phyloP scores from a whole-genome alignment of 1,140 invertebrate species.

The Drosophila insularis region DNA sequence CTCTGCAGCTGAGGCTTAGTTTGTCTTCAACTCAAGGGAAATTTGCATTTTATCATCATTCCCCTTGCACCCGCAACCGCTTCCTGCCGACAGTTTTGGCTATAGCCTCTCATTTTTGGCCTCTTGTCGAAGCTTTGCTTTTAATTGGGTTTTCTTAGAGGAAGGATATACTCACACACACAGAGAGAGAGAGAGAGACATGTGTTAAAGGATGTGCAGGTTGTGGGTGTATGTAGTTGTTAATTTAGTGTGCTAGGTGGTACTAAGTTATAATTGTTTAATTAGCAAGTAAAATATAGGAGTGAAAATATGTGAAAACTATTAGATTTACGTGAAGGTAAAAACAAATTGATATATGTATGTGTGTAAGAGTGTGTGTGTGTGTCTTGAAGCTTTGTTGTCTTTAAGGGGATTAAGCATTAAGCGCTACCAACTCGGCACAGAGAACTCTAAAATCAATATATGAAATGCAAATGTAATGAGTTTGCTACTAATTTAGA shows the following conservation, averaged over 20 bases:
- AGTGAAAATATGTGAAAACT: conserved; percentile 71
- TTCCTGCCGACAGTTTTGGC: conserved; percentile 20
- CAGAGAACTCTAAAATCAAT: neutral
- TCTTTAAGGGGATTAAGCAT: neutral
- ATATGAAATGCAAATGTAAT: conserved; percentile 2
- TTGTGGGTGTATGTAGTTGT: conserved; percentile 42
- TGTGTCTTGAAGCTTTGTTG: no score
- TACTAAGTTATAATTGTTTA: conserved; percentile 76
- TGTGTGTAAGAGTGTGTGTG: neutral
- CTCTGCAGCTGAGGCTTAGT: conserved; percentile 4
- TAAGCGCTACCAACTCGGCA: neutral
- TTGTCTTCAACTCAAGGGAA: conserved; percentile 61
- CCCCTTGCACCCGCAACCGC: neutral
- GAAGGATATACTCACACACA: conserved; percentile 29
- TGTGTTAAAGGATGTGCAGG: conserved; percentile 22
- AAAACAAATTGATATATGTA: neutral
- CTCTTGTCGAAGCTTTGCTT: conserved; percentile 61
- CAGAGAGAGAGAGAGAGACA: neutral
- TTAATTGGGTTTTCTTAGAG: conserved; percentile 74
- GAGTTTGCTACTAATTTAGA: neutral
- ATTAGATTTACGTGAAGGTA: conserved; percentile 48
- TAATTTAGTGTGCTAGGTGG: conserved; percentile 61
- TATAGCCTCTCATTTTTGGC: conserved; percentile 31
- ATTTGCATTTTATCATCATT: conserved; percentile 78
- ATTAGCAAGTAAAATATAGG: conserved; percentile 73